Percentiles rank a stretch among this genome's conserved stretches.
Conservation (phyloP, 23 tunicate genomes). For the Trididemnum clinides region DNA sequence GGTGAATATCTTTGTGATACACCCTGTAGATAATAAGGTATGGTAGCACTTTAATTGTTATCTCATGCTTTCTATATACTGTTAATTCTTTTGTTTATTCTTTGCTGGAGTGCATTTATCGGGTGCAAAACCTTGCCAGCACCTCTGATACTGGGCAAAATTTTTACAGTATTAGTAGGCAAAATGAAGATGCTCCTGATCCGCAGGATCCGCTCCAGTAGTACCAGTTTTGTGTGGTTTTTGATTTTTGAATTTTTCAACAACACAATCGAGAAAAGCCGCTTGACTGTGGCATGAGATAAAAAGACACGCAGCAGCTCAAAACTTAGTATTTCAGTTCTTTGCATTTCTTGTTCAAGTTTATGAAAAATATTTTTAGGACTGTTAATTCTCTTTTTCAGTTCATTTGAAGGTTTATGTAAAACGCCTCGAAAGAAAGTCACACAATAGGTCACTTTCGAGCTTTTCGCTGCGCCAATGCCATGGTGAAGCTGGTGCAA, state of each 20-base stretch:
- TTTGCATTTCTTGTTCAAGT: not conserved
- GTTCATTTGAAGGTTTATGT: not conserved
- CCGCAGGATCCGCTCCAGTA: not conserved
- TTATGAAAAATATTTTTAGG: not conserved
- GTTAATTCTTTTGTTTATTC: not conserved
- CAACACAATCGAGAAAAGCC: not conserved
- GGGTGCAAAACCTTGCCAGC: not conserved
- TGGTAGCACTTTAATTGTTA: too few relatives aligned
- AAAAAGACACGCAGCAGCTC: not conserved
- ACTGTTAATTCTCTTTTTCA: not conserved
- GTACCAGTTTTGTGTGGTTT: not conserved
- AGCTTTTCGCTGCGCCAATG: not conserved
- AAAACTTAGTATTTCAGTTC: not conserved
- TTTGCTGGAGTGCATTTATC: not conserved
- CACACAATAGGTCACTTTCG: not conserved
- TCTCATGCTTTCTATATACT: too few relatives aligned
- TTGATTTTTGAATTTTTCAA: not conserved
- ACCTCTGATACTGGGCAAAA: not conserved
- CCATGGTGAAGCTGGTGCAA: slow-evolving; percentile 3
- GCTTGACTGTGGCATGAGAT: not conserved
- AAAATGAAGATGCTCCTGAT: slow-evolving; percentile 12
- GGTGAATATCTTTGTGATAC: too few relatives aligned
- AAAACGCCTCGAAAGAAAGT: not conserved
- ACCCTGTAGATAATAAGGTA: too few relatives aligned
- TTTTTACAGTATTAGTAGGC: not conserved